These are phyloP conservation scores for Platyscapa corneri DNA, from an alignment of 1,140 invertebrate genomes.

Conservation along the genomic window DNA sequence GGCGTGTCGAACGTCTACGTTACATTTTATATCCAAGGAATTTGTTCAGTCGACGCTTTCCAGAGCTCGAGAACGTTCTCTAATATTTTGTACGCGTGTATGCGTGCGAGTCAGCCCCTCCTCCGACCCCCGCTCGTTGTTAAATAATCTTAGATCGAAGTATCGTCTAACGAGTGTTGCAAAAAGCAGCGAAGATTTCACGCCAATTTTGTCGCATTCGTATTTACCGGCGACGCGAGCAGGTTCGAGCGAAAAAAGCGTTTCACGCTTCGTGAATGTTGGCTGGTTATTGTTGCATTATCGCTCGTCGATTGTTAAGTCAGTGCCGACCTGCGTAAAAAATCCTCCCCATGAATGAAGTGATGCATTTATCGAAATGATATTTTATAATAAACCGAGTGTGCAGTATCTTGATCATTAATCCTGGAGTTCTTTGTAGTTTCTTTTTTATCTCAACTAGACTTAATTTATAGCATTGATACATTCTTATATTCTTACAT, in stretches of 20 bases:
- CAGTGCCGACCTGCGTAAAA: background rate
- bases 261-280: background rate
- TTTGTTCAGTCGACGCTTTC: background rate
- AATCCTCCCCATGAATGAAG: background rate
- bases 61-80: background rate
- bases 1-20: background rate
- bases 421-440: constrained; percentile 30
- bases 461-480: constrained; percentile 43
- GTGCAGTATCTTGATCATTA: constrained; percentile 26
- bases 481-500: constrained; percentile 36
- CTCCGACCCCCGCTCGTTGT: too few species aligned
- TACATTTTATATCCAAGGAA: background rate
- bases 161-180: too few species aligned
- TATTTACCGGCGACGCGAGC: too few species aligned
- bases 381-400: constrained; percentile 45
- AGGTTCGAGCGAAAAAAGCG: too few species aligned
- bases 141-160: too few species aligned
- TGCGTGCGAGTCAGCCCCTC: too few species aligned
- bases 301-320: constrained; percentile 18
- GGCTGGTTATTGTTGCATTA: background rate
- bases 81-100: background rate
- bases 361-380: constrained; percentile 33
- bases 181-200: too few species aligned
- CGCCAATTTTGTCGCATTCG: too few species aligned
- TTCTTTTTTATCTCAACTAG: constrained; percentile 42